These are phyloP conservation scores for Tachypleus tridentatus DNA, from an alignment of 1,140 invertebrate genomes.

Conservation along the genomic window DNA sequence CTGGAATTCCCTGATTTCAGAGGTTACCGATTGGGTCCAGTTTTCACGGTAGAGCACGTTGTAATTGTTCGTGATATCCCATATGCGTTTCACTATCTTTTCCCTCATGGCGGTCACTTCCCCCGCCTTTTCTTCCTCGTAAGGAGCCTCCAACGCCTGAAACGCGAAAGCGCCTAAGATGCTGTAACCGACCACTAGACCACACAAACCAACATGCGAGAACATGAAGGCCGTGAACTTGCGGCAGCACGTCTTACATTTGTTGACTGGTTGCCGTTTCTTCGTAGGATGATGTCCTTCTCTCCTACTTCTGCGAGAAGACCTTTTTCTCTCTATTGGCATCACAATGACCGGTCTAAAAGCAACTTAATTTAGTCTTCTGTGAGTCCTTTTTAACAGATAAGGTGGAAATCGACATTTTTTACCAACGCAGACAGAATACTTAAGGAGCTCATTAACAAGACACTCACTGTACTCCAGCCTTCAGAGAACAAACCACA, in stretches of 20 bases:
- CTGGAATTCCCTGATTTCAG: slow-evolving; percentile 72
- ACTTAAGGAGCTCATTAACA: too few relatives aligned
- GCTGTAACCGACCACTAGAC: slow-evolving; percentile 83
- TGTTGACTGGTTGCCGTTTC: slow-evolving; percentile 22
- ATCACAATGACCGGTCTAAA: too few relatives aligned
- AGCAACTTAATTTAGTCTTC: too few relatives aligned
- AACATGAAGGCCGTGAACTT: slow-evolving; percentile 83
- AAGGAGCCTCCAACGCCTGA: slow-evolving; percentile 67
- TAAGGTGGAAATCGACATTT: too few relatives aligned
- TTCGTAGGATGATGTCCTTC: too few relatives aligned
- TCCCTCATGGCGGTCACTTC: slow-evolving; percentile 30
- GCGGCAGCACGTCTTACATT: slow-evolving; percentile 60
- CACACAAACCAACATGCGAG: slow-evolving; percentile 84
- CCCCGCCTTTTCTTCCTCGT: slow-evolving; percentile 44
- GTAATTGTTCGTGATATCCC: slow-evolving; percentile 85
- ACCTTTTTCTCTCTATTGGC: too few relatives aligned
- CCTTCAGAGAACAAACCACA: too few relatives aligned
- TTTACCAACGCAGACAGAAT: too few relatives aligned
- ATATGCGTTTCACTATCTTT: slow-evolving; percentile 44
- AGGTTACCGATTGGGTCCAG: slow-evolving; percentile 52
- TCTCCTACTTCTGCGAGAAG: too few relatives aligned
- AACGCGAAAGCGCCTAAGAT: slow-evolving; percentile 88
- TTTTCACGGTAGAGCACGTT: slow-evolving; percentile 91
- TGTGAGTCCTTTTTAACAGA: too few relatives aligned
- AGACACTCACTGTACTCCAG: too few relatives aligned